Evolutionary conservation across 2,113 vertebrate species (phyloP), one percentile per base, ranked within the genome.

Genomic region (Bufo gargarizans): DNA sequence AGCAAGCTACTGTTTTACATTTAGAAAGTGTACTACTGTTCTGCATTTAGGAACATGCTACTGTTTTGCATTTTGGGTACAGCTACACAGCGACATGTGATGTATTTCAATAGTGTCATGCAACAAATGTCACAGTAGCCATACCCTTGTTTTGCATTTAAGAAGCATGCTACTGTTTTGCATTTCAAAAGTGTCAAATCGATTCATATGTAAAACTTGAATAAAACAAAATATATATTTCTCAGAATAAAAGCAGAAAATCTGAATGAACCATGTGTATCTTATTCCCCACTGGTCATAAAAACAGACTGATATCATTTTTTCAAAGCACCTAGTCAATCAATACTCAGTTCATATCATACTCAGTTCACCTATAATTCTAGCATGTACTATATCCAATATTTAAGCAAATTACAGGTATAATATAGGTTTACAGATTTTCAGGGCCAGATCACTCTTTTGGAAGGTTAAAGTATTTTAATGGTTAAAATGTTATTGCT

Each of bases 401-500:
- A 82, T 50, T 20, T 22, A 49, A 53, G 45, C 47, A 83, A 69
- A 69, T 14, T 65, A 16, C 80, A 53, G 14, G 53, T 22, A 43
- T n/a, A 22, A n/a, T 69, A 13, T 45, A 58, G 8, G 7, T 72
- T 49, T 86, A n/a, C n/a, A 71, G 63, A 77, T 77, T 56, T 7
- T 77, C 33, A 65, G 59, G 55, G 43, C 49, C 10, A 77, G 55
- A 61, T 82, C 17, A 76, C n/a, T 59, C 67, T 74, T 13, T 84
- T 77, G 81, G 82, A 17, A 74, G 71, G 71, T 74, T 74, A 74
- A 74, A 90, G 92, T 90, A 93, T 59, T 77, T 92, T 91, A 92
- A 91, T 90, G 93, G 94, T 94, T 94, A 94, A 93, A 95, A 93
- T 93, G 93, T 93, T 92, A 92, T 92, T 93, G 92, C 92, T 94